Percentiles rank a stretch among this genome's conserved stretches.
These are phyloP conservation scores for Brachionus manjavacas DNA, from an alignment of 1,140 invertebrate genomes.

Conservation along the genomic window DNA sequence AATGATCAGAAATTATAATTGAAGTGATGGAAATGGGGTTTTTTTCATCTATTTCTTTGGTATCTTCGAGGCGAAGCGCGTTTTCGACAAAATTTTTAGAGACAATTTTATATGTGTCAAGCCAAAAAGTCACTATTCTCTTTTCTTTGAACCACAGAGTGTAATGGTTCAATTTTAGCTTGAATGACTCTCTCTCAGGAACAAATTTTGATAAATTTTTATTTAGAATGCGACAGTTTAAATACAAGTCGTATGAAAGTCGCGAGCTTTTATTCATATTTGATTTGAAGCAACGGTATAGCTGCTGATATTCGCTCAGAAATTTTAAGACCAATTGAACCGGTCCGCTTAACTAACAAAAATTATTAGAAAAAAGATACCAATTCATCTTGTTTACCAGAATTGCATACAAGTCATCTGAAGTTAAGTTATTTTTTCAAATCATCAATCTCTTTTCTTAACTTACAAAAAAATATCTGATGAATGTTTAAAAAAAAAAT, in stretches of 20 bases:
- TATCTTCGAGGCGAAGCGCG: not conserved
- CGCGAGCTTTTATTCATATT: slow-evolving; percentile 22
- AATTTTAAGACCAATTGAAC: slow-evolving; percentile 26
- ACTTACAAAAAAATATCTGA: too few relatives aligned
- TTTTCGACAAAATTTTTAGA: slow-evolving; percentile 15
- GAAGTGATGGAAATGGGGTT: not conserved
- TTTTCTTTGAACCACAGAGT: slow-evolving; percentile 8
- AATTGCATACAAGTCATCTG: too few relatives aligned
- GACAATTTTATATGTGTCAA: slow-evolving; percentile 15
- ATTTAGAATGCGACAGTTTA: not conserved
- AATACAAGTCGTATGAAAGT: not conserved
- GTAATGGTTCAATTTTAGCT: not conserved
- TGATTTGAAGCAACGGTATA: not conserved
- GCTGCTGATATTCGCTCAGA: not conserved
- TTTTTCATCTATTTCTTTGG: not conserved
- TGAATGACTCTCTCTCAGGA: slow-evolving; percentile 6
- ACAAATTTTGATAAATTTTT: not conserved
- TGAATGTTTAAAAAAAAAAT: too few relatives aligned
- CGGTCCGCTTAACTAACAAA: slow-evolving; percentile 2
- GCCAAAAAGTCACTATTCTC: not conserved
- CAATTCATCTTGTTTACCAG: too few relatives aligned
- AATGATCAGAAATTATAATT: not conserved
- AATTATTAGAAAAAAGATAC: not conserved
- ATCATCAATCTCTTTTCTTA: too few relatives aligned
- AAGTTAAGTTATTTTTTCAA: too few relatives aligned